A percentile compares a stretch with the other conserved stretches of the same genome.
These are phyloP conservation scores for Semotilus atromaculatus DNA, from an alignment of 2,797 vertebrate genomes.

Conservation along the genomic window DNA sequence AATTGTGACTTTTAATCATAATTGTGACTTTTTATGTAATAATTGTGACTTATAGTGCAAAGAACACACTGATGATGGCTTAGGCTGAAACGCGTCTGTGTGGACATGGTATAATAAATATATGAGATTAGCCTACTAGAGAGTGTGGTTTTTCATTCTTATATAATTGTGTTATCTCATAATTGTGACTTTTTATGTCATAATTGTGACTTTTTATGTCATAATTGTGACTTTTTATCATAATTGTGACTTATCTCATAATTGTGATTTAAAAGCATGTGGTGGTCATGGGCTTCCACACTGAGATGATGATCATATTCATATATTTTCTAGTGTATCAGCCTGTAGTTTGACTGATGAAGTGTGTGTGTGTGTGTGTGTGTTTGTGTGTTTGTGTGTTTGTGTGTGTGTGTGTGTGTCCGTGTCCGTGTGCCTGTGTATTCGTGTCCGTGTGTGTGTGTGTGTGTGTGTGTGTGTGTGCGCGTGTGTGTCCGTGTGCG, in stretches of 20 bases:
- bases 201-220: background rate
- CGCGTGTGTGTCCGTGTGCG: slow-evolving; percentile 67
- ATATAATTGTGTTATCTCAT: too few species aligned
- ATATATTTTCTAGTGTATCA: background rate
- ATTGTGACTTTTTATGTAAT: too few species aligned
- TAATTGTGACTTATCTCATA: background rate
- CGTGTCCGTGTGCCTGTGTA: background rate
- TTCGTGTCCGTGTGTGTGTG: slow-evolving; percentile 36
- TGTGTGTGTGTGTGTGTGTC: slow-evolving; percentile 72
- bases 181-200: too few species aligned
- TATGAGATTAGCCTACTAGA: too few species aligned
- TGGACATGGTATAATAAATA: too few species aligned
- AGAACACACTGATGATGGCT: too few species aligned
- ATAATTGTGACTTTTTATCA: background rate
- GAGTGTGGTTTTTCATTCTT: too few species aligned
- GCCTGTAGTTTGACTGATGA: slow-evolving; percentile 32
- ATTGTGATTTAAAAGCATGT: background rate
- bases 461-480: slow-evolving; percentile 66
- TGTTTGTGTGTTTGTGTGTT: slow-evolving; percentile 51
- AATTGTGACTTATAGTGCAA: too few species aligned
- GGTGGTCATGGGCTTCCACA: background rate
- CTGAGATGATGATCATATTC: slow-evolving; percentile 2
- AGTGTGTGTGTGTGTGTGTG: slow-evolving; percentile 72
- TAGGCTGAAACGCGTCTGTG: too few species aligned
- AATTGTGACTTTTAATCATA: too few species aligned